Base-by-base conservation (phyloP, 2,888 invertebrate species). In the Crematogaster levior region DNA sequence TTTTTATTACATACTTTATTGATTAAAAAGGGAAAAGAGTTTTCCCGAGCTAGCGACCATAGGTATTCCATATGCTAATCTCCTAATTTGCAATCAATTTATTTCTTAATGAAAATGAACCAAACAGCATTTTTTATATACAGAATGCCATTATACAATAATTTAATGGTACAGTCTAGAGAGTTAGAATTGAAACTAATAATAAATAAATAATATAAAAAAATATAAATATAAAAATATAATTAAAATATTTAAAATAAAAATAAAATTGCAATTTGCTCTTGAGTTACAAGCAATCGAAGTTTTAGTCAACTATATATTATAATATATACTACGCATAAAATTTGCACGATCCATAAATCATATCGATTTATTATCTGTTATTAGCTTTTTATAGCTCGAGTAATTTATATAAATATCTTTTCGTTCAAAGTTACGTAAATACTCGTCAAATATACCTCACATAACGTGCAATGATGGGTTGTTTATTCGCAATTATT, bases 61-160 rank as follows among this genome's bases (percentile, higher is more conserved):
- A 53, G 5, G 12, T 72, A 72, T 4, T 40, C 6, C 12, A 56
- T n/a, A 43, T 40, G 12, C 9, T 27, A 21, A 75, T 58, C 30
- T 43, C 7, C 27, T 51, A 63, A 37, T 63, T 60, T 63, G 27
- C 48, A 63, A 27, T 37, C 18, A 12, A 75, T 74, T 61, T 48
- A 34, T 7, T 51, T 27, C 7, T 61, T 51, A 73, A 40, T 61
- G 37, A 58, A 58, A 27, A 37, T 15, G 12, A 24, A 48, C 18
- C 9, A 12, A 12, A 15, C 53, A 18, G 10, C 24, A 30, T 61
- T 51, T 18, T 34, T 24, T 2, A 61, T 61, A 48, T 74, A 74
- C 12, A 61, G 24, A 24, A 40, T 40, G 10, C 10, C 9, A 37
- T 37, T 2, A 12, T 40, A 3, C 3, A 40, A 18, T 63, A 43